These are phyloP conservation scores for Dolichomitus sp. DNA, from an alignment of 2,888 invertebrate species.

Conservation along the genomic window DNA sequence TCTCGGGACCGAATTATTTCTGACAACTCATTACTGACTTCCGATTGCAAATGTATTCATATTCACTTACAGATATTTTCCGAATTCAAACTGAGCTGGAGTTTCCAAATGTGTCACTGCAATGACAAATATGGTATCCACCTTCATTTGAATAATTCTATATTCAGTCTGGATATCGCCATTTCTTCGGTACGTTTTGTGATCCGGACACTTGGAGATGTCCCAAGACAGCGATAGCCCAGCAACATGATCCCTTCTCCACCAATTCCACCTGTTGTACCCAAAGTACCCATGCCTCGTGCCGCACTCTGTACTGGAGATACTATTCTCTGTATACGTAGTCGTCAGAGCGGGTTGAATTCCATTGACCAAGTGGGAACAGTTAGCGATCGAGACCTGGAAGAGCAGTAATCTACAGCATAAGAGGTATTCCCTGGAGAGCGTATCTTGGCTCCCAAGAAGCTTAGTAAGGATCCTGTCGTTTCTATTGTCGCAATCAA, in stretches of 20 bases:
- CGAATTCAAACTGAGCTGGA: background rate
- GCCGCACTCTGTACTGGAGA: conserved; percentile 20
- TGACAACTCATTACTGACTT: too few relatives aligned
- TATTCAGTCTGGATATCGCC: background rate
- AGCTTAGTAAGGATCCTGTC: conserved; percentile 7
- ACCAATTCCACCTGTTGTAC: conserved; percentile 60
- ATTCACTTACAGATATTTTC: background rate
- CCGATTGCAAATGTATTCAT: background rate
- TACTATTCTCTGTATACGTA: conserved; percentile 9
- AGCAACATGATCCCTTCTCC: conserved; percentile 24
- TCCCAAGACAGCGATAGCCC: conserved; percentile 15
- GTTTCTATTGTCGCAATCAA: conserved; percentile 4
- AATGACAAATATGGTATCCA: background rate
- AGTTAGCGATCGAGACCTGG: conserved; percentile 4
- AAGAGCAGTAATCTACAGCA: background rate
- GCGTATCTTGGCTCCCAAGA: conserved; percentile 20
- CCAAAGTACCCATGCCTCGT: conserved; percentile 28
- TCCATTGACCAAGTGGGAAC: conserved; percentile 42
- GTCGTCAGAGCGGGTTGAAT: conserved; percentile 28
- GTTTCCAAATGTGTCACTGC: background rate
- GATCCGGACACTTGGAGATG: conserved; percentile 13
- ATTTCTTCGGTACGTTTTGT: background rate
- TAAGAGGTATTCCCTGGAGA: background rate
- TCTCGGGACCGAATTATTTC: too few relatives aligned
- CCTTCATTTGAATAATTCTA: background rate